These are phyloP conservation scores for Amblyjoppa proteus DNA, from an alignment of 2,888 invertebrate genomes.

Conservation along the genomic window DNA sequence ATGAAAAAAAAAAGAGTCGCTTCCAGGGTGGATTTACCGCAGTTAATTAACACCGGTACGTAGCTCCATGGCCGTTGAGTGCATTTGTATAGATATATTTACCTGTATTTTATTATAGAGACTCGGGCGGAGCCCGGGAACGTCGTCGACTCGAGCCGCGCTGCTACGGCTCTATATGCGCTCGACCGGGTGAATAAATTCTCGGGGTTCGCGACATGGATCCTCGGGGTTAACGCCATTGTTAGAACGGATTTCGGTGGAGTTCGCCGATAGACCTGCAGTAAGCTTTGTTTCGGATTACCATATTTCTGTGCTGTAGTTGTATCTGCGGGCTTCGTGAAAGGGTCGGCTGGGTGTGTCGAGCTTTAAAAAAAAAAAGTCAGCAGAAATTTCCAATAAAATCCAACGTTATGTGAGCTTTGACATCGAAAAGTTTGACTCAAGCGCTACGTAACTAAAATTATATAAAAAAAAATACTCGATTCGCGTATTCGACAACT, in stretches of 20 bases:
- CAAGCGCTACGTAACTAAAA: background rate
- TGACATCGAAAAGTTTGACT: background rate
- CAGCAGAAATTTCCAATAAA: background rate
- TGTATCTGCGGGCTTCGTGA: background rate
- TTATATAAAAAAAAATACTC: background rate
- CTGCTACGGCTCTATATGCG: background rate
- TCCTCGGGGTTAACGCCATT: constrained; percentile 31
- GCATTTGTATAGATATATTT: constrained; percentile 7
- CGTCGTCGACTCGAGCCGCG: background rate
- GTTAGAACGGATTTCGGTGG: constrained; percentile 18
- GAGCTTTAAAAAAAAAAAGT: background rate
- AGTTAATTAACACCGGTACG: constrained; percentile 13
- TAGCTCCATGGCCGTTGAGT: background rate
- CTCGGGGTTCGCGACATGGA: constrained; percentile 26
- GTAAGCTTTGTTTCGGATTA: constrained; percentile 43
- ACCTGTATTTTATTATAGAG: background rate
- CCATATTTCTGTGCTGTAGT: constrained; percentile 30
- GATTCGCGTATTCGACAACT: background rate
- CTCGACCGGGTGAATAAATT: constrained; percentile 21
- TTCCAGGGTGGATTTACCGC: background rate
- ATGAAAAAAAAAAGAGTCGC: constrained; percentile 3
- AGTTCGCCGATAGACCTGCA: background rate
- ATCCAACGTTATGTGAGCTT: background rate
- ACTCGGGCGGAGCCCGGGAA: constrained; percentile 1
- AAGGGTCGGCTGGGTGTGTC: background rate